phyloP scores from a whole-genome alignment of 2,113 vertebrate genomes.

The Nibea albiflora region DNA sequence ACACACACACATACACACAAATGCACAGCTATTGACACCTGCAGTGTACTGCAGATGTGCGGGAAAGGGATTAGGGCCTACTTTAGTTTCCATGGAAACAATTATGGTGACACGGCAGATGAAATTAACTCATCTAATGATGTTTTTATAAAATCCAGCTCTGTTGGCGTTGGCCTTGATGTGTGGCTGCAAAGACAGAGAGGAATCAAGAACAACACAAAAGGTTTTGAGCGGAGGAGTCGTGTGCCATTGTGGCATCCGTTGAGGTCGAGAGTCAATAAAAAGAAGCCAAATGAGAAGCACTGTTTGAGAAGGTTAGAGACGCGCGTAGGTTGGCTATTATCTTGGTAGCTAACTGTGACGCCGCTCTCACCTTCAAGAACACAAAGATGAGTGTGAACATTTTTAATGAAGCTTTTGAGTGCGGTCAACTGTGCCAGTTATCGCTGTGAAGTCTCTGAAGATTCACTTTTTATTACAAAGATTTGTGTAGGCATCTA shows the following conservation, averaged over 20 bases:
- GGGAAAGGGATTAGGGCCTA: slow-evolving; percentile 4
- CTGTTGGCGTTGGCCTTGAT: slow-evolving; percentile 14
- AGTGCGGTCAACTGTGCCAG: slow-evolving; percentile 49
- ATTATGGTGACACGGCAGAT: slow-evolving; percentile 13
- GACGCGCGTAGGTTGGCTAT: background rate
- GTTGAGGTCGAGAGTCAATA: background rate
- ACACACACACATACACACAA: background rate
- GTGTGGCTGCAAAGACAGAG: slow-evolving; percentile 7
- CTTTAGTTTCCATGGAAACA: slow-evolving; percentile 66
- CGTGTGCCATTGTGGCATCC: slow-evolving; percentile 2
- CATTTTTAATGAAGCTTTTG: slow-evolving; percentile 53
- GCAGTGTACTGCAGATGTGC: background rate
- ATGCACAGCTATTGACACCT: background rate
- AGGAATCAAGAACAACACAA: slow-evolving; percentile 11
- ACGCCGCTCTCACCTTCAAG: slow-evolving; percentile 25
- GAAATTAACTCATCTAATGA: background rate
- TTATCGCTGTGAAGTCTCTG: slow-evolving; percentile 25
- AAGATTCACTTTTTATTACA: background rate
- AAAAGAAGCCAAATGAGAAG: background rate
- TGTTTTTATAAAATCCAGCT: background rate
- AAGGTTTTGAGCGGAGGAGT: slow-evolving; percentile 15
- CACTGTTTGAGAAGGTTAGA: background rate
- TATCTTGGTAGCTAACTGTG: slow-evolving; percentile 1
- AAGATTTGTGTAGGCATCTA: background rate
- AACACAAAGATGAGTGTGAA: slow-evolving; percentile 46